Base-by-base conservation (phyloP, 2,888 invertebrate genomes). In the Apeira syringaria region DNA sequence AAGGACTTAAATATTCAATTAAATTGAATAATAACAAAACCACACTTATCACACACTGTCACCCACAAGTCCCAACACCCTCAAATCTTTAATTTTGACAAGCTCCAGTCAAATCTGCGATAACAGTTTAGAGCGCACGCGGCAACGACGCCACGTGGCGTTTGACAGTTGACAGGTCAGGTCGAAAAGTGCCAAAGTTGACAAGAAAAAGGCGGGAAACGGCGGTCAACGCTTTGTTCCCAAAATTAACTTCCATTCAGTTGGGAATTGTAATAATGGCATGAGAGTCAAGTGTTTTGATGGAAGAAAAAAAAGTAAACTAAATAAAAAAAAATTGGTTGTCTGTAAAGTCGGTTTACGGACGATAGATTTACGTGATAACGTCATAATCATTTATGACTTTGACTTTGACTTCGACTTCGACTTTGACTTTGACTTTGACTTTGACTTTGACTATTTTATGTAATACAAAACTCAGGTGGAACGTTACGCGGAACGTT, bases 91-190 rank as follows among this genome's bases (percentile, higher is more conserved):
- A 51, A 59, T 60, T 70, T 77, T 80, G 81, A 83, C 79, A 76
- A 64, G 58, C 48, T 47, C 56, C 75, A 80, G 81, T 80, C 83
- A 81, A 77, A 56, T 49, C 44, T 36, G 44, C 47, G 47, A 51
- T 48, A 80, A 74, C 75, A 78, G 74, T 80, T 81, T 76, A 80
- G 68, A 75, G 58, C 69, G 76, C 86, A 82, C 85, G 78, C 77
- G 81, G 58, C n/a, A n/a, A n/a, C n/a, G n/a, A n/a, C 78, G 76
- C 44, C 86, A 79, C 87, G 87, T 86, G 87, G 37, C 75, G 56
- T 47, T 63, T 71, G 75, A 80, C 76, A 74, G 74, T 69, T 64
- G 62, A 79, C 84, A 78, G 69, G 68, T 64, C 71, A 69, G 69
- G 65, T 61, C 47, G 64, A 57, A 63, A 66, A 58, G 70, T 77